These are phyloP conservation scores for Malurus cyaneus DNA, from an alignment of 2,113 vertebrate species.

Conservation along the genomic window DNA sequence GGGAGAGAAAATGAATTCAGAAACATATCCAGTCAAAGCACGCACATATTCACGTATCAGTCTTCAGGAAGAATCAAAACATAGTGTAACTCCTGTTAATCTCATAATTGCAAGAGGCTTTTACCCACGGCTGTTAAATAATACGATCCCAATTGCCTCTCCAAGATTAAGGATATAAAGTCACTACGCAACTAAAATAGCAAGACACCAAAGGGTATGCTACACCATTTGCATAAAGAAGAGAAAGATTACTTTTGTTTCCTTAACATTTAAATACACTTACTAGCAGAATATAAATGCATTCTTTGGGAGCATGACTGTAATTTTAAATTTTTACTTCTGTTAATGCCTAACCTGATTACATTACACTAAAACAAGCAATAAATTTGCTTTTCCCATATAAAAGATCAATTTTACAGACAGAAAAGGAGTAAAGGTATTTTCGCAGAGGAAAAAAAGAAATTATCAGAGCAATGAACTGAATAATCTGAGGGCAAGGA, in stretches of 20 bases:
- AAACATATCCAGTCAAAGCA: background rate
- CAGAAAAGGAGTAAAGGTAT: background rate
- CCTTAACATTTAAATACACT: background rate
- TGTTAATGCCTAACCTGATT: background rate
- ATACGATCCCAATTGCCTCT: background rate
- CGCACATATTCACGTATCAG: background rate
- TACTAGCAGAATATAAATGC: background rate
- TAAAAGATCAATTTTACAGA: background rate
- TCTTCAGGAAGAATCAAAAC: conserved; percentile 45
- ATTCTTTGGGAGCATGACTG: background rate
- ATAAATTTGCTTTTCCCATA: background rate
- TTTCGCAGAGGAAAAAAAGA: background rate
- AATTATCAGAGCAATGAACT: background rate
- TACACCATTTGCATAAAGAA: background rate
- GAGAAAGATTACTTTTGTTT: background rate
- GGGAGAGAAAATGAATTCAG: background rate
- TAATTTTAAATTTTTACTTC: background rate
- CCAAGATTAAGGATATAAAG: conserved; percentile 34
- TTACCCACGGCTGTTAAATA: conserved; percentile 52
- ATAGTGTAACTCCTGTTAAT: conserved; percentile 49
- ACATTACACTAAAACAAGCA: background rate
- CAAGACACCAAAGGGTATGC: background rate
- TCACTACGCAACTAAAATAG: conserved; percentile 18
- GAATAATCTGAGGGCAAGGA: background rate
- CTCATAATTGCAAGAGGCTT: conserved; percentile 53